These are phyloP conservation scores for Anguilla marmorata DNA, from an alignment of 2,797 vertebrate species.

Conservation along the genomic window DNA sequence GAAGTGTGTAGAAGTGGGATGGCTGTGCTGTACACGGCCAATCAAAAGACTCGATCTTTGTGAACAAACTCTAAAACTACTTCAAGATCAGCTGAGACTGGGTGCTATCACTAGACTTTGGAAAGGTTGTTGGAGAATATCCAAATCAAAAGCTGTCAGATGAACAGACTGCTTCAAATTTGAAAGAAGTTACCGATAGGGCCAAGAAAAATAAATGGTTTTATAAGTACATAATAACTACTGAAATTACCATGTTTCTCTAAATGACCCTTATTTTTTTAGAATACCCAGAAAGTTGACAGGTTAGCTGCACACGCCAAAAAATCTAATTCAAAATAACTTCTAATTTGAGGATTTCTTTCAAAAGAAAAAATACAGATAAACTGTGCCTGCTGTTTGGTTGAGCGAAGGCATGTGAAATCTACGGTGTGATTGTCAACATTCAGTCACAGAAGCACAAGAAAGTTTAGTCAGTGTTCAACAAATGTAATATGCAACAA, in stretches of 20 bases:
- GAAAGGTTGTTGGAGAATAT: background rate
- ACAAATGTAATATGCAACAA: background rate
- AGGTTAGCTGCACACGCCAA: background rate
- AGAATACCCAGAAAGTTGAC: background rate
- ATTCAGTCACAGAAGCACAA: background rate
- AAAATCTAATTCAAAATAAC: background rate
- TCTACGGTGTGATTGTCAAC: background rate
- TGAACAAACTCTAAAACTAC: background rate
- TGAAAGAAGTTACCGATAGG: background rate
- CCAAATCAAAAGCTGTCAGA: background rate
- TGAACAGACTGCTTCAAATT: background rate
- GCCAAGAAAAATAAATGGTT: background rate
- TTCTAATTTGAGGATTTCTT: background rate
- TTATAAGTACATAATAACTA: background rate
- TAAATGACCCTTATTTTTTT: background rate
- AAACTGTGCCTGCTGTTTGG: background rate
- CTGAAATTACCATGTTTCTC: background rate
- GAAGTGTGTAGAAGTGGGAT: slow-evolving; percentile 7
- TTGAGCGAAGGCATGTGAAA: background rate
- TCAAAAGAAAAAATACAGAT: background rate
- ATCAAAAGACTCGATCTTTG: background rate
- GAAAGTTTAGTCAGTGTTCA: background rate
- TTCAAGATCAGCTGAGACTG: background rate
- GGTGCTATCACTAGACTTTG: background rate
- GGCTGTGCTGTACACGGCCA: background rate